phyloP scores from a whole-genome alignment of 2,888 invertebrate genomes.

The Chirona hameri region DNA sequence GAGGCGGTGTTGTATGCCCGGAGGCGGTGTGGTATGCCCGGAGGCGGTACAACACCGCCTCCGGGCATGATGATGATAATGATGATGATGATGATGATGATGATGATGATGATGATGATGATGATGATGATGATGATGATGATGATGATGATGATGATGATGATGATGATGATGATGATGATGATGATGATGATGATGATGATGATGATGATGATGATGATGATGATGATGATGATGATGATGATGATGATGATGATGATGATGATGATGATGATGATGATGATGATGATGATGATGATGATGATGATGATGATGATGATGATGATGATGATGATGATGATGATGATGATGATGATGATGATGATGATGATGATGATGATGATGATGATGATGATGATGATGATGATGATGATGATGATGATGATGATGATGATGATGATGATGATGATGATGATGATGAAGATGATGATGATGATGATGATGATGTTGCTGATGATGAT shows the following conservation, averaged over 20 bases:
- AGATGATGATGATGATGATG: no score
- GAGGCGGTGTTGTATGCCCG: no score
- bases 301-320: background rate
- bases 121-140: background rate
- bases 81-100: background rate
- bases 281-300: background rate
- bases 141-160: background rate
- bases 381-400: background rate
- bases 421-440: slow-evolving; percentile 3
- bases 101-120: background rate
- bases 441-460: no score
- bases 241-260: background rate
- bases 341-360: background rate
- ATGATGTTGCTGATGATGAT: no score
- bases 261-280: background rate
- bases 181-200: background rate
- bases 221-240: background rate
- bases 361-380: background rate
- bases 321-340: background rate
- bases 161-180: background rate
- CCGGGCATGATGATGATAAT: no score
- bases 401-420: background rate
- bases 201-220: background rate
- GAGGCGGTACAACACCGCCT: no score
- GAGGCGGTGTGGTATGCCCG: no score